Evolutionary conservation across 2,113 vertebrate genomes (phyloP), one percentile per base, ranked within the genome.

Genomic region (Glareola pratincola): DNA sequence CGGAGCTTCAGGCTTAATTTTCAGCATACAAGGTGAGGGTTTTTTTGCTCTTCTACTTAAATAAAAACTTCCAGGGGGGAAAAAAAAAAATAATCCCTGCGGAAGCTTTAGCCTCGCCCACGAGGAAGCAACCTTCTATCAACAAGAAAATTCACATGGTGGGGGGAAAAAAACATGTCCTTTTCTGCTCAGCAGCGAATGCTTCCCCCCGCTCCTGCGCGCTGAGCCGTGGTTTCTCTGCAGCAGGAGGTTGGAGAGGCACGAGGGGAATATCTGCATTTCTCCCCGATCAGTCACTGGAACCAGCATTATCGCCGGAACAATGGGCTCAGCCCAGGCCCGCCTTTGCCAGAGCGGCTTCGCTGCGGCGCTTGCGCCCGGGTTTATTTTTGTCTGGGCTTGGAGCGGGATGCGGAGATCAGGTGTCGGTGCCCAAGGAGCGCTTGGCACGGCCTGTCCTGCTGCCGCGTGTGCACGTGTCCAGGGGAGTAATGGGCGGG

Each of bases 381-480:
- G 73, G 8, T 72, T 95, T 97, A 96, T 95, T 96, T 95, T 81
- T 41, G 94, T 94, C 94, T 2, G 1, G 79, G 64, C 79, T 90
- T 14, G 80, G 88, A 94, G 94, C 22, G 5, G 91, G 83, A 21
- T 68, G 80, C 11, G 1, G 73, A 68, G 94, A 95, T 93, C 91
- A 78, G 95, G 91, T 94, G 96, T 64, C 53, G 2, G 76, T 62
- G 91, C 86, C 95, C 18, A 11, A 93, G 88, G 88, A 82, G 91
- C 1, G 6, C 53, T 80, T 95, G 96, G 95, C 96, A 95, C 41
- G 1, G 62, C 80, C 60, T 2, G 21, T 57, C 62, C 84, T 53
- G 77, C 74, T 8, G 6, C 89, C 23, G 2, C 26, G 90, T 30
- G 94, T 4, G 76, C 59, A 12, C 67, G 8, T 1, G 37, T 8